Evolutionary conservation across 2,888 invertebrate genomes (phyloP).

Genomic region (Odontocerum albicorne): DNA sequence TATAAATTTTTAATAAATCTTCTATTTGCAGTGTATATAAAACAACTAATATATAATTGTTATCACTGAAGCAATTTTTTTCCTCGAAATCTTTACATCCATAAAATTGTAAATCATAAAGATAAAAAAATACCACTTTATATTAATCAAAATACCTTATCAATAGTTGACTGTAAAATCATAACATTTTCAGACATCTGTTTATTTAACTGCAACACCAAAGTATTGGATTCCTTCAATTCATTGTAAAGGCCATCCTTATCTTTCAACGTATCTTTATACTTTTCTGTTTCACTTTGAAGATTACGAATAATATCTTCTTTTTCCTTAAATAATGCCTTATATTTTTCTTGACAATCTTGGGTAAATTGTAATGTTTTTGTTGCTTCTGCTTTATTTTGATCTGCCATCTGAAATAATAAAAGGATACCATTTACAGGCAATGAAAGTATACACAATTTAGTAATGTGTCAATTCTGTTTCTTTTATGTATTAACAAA

Average conservation of each 20-base stretch:
- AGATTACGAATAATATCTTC: slow-evolving; percentile 47
- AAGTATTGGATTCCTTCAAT: slow-evolving; percentile 55
- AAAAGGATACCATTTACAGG: background rate
- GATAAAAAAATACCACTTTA: too few species aligned
- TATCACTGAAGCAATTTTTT: too few species aligned
- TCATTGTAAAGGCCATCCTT: slow-evolving; percentile 50
- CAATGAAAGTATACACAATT: slow-evolving; percentile 7
- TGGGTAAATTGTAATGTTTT: slow-evolving; percentile 71
- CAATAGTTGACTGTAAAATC: slow-evolving; percentile 50
- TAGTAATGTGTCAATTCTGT: too few species aligned
- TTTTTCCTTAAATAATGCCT: slow-evolving; percentile 56
- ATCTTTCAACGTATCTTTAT: slow-evolving; percentile 40
- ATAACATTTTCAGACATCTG: slow-evolving; percentile 63
- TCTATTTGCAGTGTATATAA: too few species aligned
- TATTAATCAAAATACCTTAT: slow-evolving; percentile 6
- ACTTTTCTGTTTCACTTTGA: slow-evolving; percentile 47
- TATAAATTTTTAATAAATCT: too few species aligned
- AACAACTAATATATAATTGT: too few species aligned
- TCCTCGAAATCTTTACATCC: too few species aligned
- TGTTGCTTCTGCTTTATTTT: slow-evolving; percentile 70
- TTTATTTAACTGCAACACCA: slow-evolving; percentile 56
- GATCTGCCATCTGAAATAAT: slow-evolving; percentile 52
- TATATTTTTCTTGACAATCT: slow-evolving; percentile 67
- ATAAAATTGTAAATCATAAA: too few species aligned
- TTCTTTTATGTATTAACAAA: too few species aligned